phyloP scores from a whole-genome alignment of 2,797 vertebrate genomes.

The Sternotherus odoratus region DNA sequence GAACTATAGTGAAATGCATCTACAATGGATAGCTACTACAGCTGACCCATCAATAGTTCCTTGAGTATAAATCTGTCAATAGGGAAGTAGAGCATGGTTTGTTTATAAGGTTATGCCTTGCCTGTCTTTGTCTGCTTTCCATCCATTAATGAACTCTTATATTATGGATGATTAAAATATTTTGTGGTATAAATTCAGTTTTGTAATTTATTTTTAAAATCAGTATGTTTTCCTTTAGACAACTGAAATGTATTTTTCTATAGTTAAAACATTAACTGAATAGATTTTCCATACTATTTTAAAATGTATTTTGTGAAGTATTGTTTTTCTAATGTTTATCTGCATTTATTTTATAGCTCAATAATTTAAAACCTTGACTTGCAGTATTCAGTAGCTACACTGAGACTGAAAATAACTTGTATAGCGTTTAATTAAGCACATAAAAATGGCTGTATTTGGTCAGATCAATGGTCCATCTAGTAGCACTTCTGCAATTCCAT shows the following conservation, averaged over 20 bases:
- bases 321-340: neutral
- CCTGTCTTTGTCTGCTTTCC: neutral
- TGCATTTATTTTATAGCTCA: neutral
- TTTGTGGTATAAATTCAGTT: neutral
- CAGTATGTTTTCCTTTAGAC: accelerated
- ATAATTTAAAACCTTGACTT: neutral
- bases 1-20: neutral
- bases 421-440: neutral
- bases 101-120: neutral
- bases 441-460: neutral
- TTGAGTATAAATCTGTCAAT: neutral
- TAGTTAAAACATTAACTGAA: neutral
- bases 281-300: neutral
- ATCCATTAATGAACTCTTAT: neutral
- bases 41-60: neutral
- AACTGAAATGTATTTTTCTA: too few relatives aligned
- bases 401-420: neutral
- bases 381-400: neutral
- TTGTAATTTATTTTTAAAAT: neutral
- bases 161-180: neutral
- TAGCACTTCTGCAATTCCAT: neutral
- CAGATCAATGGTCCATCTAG: neutral
- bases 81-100: neutral
- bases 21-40: neutral
- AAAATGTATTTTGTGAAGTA: neutral